Evolutionary conservation across 2,797 vertebrate genomes (phyloP), one percentile per base, ranked within the genome.

Genomic region (Platalea minor): DNA sequence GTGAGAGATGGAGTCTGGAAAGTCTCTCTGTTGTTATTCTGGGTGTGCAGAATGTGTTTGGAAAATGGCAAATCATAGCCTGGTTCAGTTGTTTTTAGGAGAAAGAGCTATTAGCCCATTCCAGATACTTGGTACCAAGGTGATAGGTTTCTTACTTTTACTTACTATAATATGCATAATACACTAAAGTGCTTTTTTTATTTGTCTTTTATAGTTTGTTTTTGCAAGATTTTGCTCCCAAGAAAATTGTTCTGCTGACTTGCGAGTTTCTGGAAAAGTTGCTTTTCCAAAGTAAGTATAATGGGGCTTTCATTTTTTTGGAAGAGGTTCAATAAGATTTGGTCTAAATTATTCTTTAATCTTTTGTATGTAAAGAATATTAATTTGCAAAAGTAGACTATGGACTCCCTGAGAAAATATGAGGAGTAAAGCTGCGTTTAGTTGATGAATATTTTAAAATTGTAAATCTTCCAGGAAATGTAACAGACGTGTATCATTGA

Each of bases 241-340:
- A 94, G 97, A 97, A 94, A 99, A 99, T 96, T 99, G 99, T 96
- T 99, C 99, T 2, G 98, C 99, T 65, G 98, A 99, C 97, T 97
- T 99, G 95, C 99, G 98, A 91, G 96, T 99, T 91, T 98, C 98
- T 90, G 98, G 98, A 89, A 98, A 98, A 93, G 96, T 99, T 61
- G 97, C 97, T 89, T 98, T 99, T 97, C 98, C 98, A 51, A 98
- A 98, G 99, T 99, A 98, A 98, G 99, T 98, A 57, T 33, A 57
- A 41, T 31, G 8, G 33, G 54, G 26, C 23, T 91, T 94, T 53
- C 13, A 3, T 41, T 45, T 69, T 31, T 56, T 43, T 77, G 5
- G 31, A 84, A 60, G 35, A 73, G 41, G 41, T 46, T 86, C 13
- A 59, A 1, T 56, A 79, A 48, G 20, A n/a, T 80, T 85, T 82